These are phyloP conservation scores for Notolabrus celidotus DNA, from an alignment of 2,797 vertebrate species.

Conservation along the genomic window DNA sequence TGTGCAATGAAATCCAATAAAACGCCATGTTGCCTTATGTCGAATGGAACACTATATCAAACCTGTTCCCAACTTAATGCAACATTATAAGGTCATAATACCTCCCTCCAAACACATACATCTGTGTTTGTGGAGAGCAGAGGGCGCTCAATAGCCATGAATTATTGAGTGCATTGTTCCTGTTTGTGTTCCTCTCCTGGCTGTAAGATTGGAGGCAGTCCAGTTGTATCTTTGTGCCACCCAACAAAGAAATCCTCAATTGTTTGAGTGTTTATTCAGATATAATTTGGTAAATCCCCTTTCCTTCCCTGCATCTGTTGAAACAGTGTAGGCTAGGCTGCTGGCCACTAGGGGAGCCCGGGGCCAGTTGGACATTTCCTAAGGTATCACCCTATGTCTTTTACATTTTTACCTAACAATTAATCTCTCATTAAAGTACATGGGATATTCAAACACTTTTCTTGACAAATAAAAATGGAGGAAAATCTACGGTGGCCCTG, in stretches of 20 bases:
- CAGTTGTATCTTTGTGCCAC: conserved; percentile 10
- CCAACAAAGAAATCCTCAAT: background rate
- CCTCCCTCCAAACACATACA: background rate
- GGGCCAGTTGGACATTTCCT: too few species aligned
- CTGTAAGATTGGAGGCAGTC: conserved; percentile 17
- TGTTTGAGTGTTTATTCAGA: conserved; percentile 19
- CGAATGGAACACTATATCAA: background rate
- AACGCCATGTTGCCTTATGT: background rate
- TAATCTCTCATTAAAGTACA: too few species aligned
- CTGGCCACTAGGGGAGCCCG: conserved; percentile 1
- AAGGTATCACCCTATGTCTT: too few species aligned
- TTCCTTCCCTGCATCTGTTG: background rate
- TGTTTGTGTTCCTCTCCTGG: conserved; percentile 39
- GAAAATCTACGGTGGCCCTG: too few species aligned
- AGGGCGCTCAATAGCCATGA: conserved; percentile 69
- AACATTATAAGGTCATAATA: conserved; percentile 55
- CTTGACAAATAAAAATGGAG: too few species aligned
- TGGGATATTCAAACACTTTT: too few species aligned
- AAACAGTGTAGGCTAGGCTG: background rate
- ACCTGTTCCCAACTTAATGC: conserved; percentile 21
- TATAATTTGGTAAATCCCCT: background rate
- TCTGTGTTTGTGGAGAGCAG: conserved; percentile 26
- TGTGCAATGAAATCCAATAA: conserved; percentile 22
- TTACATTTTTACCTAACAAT: too few species aligned
- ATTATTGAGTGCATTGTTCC: conserved; percentile 75